Percentiles rank a stretch among this genome's conserved stretches.
Evolutionary conservation across 2,797 vertebrate genomes (phyloP).

Genomic region (Acipenser oxyrinchus): DNA sequence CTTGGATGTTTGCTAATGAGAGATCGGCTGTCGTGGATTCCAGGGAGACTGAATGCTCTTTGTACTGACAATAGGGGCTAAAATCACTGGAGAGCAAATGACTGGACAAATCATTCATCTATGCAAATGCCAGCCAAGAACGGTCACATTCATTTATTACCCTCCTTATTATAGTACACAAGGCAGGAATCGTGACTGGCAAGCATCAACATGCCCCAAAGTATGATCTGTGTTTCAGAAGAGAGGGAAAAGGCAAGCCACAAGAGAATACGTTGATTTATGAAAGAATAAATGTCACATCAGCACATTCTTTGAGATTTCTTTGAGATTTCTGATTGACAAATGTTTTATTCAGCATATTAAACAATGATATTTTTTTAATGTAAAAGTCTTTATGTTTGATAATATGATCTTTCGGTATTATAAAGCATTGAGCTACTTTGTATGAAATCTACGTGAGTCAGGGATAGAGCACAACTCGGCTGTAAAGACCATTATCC

Average conservation of each 20-base stretch:
- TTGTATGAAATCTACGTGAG: background rate
- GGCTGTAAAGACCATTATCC: background rate
- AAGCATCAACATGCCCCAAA: constrained; percentile 74
- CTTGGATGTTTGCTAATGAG: constrained; percentile 82
- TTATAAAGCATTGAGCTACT: background rate
- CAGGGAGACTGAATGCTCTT: constrained; percentile 77
- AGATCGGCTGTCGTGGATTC: constrained; percentile 71
- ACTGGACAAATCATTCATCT: constrained; percentile 88
- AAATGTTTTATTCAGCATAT: constrained; percentile 87
- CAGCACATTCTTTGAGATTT: constrained; percentile 71
- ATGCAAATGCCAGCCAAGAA: constrained; percentile 88
- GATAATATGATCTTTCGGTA: constrained; percentile 35
- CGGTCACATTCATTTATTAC: constrained; percentile 79
- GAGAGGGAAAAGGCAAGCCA: constrained; percentile 71
- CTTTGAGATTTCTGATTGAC: constrained; percentile 78
- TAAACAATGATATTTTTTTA: constrained; percentile 73
- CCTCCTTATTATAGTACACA: constrained; percentile 79
- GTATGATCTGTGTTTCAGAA: constrained; percentile 73
- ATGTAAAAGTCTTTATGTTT: constrained; percentile 66
- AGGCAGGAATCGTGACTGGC: constrained; percentile 75
- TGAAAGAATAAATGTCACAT: constrained; percentile 84
- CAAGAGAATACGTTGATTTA: constrained; percentile 68
- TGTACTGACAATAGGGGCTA: constrained; percentile 81
- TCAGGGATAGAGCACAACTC: background rate
- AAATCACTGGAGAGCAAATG: constrained; percentile 74